Conservation (phyloP, 1,140 invertebrate species). For the Melanaphis sacchari region DNA sequence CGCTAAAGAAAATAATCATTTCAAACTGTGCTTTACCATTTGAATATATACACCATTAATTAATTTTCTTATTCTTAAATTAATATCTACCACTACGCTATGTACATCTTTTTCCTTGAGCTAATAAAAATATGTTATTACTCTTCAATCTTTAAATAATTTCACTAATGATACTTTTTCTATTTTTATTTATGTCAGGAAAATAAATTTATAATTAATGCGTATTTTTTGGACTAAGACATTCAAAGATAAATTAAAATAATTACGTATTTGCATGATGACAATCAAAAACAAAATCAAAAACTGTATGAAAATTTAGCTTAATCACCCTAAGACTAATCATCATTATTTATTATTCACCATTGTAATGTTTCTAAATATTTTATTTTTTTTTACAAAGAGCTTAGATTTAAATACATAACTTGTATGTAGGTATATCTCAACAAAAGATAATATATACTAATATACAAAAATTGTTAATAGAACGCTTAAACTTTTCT, state of each 20-base stretch:
- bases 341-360: background rate
- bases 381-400: background rate
- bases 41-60: constrained; percentile 26
- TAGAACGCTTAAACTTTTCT: background rate
- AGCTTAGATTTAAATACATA: background rate
- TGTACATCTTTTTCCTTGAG: background rate
- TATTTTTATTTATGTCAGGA: background rate
- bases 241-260: background rate
- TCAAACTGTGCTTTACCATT: constrained; percentile 3
- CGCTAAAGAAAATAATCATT: constrained; percentile 27
- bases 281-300: background rate
- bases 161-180: background rate
- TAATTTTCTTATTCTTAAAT: background rate
- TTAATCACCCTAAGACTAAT: background rate
- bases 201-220: background rate
- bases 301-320: background rate
- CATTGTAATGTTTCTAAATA: background rate
- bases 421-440: background rate
- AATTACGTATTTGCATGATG: background rate
- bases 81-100: background rate
- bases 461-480: background rate
- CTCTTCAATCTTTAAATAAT: background rate
- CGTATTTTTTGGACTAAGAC: background rate
- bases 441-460: background rate
- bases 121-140: background rate